Evolutionary conservation across 2,888 invertebrate genomes (phyloP).

Genomic region (Clistopyga incitator): DNA sequence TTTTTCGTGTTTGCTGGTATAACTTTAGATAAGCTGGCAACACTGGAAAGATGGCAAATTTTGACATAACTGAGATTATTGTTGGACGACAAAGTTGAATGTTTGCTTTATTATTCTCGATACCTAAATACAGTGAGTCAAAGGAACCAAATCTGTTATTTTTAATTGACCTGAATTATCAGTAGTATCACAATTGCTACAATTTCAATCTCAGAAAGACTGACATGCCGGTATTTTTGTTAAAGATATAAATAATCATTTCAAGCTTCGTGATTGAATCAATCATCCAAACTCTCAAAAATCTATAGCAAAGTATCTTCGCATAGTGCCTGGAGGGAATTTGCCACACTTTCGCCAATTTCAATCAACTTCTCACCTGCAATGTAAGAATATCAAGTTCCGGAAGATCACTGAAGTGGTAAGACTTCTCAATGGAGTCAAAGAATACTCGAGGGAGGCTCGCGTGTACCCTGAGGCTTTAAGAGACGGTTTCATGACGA

Average conservation of each 20-base stretch:
- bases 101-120: not conserved
- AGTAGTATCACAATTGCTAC: too few relatives aligned
- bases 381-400: constrained; percentile 52
- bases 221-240: not conserved
- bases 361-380: constrained; percentile 54
- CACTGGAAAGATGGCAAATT: not conserved
- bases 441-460: constrained; percentile 49
- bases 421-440: constrained; percentile 31
- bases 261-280: not conserved
- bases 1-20: constrained; percentile 5
- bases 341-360: constrained; percentile 4
- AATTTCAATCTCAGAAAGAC: too few relatives aligned
- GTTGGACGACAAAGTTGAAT: not conserved
- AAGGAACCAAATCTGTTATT: too few relatives aligned
- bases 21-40: not conserved
- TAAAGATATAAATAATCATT: not conserved
- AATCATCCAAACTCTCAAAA: not conserved
- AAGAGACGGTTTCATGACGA: constrained; percentile 62
- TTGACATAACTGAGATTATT: not conserved
- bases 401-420: constrained; percentile 40
- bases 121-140: too few relatives aligned
- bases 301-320: not conserved
- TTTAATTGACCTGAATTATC: too few relatives aligned
- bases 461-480: constrained; percentile 55
- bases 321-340: not conserved